Percentiles rank a stretch among this genome's conserved stretches.
These are phyloP conservation scores for Danaus chrysippus DNA, from an alignment of 2,888 invertebrate species.

Conservation along the genomic window DNA sequence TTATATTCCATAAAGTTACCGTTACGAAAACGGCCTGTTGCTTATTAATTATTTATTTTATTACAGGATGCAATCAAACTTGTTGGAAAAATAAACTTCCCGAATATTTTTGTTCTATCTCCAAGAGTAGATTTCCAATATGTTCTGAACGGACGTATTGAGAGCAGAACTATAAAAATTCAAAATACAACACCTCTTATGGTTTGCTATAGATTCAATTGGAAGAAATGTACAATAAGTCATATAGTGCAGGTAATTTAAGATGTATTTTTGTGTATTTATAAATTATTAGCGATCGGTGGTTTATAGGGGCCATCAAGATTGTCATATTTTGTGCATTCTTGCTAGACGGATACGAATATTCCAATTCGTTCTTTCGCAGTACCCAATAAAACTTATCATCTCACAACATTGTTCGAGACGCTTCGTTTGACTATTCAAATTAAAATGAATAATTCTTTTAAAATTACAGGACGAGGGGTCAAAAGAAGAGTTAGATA, in stretches of 20 bases:
- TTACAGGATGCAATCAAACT: conserved; percentile 82
- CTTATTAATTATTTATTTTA: conserved; percentile 7
- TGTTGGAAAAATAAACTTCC: conserved; percentile 82
- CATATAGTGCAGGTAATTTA: conserved; percentile 41
- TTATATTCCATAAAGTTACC: neutral
- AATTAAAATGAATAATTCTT: neutral
- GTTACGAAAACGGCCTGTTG: neutral
- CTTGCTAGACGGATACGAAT: too few species aligned
- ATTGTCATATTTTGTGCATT: too few species aligned
- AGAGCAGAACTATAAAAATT: conserved; percentile 63
- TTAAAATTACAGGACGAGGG: neutral
- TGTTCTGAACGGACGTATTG: conserved; percentile 63
- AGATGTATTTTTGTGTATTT: too few species aligned
- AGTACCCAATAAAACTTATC: too few species aligned
- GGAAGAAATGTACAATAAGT: conserved; percentile 55
- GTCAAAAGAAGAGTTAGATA: conserved; percentile 21
- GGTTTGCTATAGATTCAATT: conserved; percentile 62
- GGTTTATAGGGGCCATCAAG: too few species aligned
- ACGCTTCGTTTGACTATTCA: too few species aligned
- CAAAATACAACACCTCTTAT: conserved; percentile 65
- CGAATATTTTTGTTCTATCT: conserved; percentile 80
- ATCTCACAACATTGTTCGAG: too few species aligned
- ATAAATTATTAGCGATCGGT: too few species aligned
- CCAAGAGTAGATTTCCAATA: conserved; percentile 81
- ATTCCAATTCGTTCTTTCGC: too few species aligned